Percentiles rank a stretch among this genome's conserved stretches.
Evolutionary conservation across 1,140 invertebrate species (phyloP).

Genomic region (Acyrthosiphon pisum): DNA sequence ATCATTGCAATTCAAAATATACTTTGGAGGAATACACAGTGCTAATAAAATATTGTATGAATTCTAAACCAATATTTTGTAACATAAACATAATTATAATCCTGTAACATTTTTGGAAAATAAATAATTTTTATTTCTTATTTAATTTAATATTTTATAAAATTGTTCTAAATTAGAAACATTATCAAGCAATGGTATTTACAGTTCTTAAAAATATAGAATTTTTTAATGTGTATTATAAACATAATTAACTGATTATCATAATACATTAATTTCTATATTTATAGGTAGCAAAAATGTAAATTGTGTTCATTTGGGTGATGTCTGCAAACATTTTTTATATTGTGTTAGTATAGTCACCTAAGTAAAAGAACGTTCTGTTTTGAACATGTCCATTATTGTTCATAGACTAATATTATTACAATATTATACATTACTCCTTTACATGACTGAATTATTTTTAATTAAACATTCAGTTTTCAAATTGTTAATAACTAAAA

Average conservation of each 20-base stretch:
- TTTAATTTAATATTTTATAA: neutral
- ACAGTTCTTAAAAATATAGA: neutral
- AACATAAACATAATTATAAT: neutral
- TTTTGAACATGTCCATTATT: too few relatives aligned
- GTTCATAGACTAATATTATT: too few relatives aligned
- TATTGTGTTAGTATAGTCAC: too few relatives aligned
- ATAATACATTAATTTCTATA: too few relatives aligned
- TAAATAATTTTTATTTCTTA: constrained; percentile 23
- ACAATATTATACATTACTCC: too few relatives aligned
- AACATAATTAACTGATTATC: neutral
- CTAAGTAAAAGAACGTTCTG: too few relatives aligned
- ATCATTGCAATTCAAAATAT: neutral
- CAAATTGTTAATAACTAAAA: too few relatives aligned
- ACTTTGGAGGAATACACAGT: neutral
- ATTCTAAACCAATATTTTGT: constrained; percentile 19
- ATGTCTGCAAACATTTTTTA: neutral
- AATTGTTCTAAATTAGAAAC: neutral
- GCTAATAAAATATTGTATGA: neutral
- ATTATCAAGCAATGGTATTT: neutral
- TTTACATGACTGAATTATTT: too few relatives aligned
- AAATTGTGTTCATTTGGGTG: neutral
- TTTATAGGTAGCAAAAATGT: too few relatives aligned
- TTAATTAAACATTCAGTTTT: too few relatives aligned
- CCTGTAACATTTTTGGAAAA: neutral
- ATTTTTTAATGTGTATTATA: neutral